These are phyloP conservation scores for Camptogramma bilineatum DNA, from an alignment of 2,888 invertebrate species.

Conservation along the genomic window DNA sequence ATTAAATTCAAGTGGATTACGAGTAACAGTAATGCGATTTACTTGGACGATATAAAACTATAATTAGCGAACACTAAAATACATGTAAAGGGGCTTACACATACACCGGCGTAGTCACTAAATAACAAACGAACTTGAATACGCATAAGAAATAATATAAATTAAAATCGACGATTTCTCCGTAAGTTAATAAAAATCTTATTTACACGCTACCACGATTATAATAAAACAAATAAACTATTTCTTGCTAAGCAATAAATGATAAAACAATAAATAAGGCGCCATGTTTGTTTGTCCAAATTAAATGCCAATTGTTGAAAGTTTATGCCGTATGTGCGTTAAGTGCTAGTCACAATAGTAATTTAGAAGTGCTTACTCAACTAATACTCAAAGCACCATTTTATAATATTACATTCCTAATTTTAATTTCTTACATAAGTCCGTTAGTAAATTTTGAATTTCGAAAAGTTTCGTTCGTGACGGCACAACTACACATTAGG, in stretches of 20 bases:
- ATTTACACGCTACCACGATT: conserved; percentile 72
- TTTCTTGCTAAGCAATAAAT: conserved; percentile 76
- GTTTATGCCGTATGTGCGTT: conserved; percentile 65
- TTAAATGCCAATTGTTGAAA: conserved; percentile 39
- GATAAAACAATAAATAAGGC: conserved; percentile 68
- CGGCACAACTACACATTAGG: conserved; percentile 39
- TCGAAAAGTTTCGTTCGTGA: conserved; percentile 42
- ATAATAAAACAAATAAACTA: conserved; percentile 68
- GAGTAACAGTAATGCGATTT: conserved; percentile 37
- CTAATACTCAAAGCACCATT: conserved; percentile 85
- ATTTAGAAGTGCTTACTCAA: conserved; percentile 73
- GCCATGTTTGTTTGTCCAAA: conserved; percentile 31
- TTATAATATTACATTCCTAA: conserved; percentile 60
- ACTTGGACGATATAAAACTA: conserved; percentile 54
- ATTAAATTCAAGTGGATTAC: conserved; percentile 50
- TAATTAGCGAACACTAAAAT: conserved; percentile 53
- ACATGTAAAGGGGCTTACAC: conserved; percentile 67
- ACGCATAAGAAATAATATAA: conserved; percentile 60
- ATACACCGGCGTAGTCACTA: conserved; percentile 75
- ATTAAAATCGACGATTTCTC: conserved; percentile 50
- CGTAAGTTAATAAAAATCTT: conserved; percentile 80
- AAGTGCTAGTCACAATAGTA: conserved; percentile 37
- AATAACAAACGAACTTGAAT: conserved; percentile 74
- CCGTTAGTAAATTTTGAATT: conserved; percentile 57
- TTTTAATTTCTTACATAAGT: conserved; percentile 26